Percentiles rank a stretch among this genome's conserved stretches.
Conservation (phyloP, 2,888 invertebrate genomes). For the Dione juno region DNA sequence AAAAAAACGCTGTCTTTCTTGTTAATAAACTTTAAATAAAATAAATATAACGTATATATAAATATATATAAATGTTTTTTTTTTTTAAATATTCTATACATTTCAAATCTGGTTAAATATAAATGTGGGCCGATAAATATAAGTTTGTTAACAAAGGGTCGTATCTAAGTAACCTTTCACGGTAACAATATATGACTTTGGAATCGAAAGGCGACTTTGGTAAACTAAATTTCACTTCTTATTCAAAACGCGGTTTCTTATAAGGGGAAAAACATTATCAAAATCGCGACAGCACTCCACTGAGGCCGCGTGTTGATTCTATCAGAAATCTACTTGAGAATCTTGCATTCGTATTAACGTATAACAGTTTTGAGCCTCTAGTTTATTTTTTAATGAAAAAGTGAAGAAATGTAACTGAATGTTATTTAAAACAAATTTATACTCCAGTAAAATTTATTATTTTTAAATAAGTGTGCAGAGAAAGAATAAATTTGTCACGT, state of each 20-base stretch:
- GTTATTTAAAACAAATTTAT: too few relatives aligned
- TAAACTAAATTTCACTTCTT: conserved; percentile 76
- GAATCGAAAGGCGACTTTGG: conserved; percentile 67
- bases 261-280: conserved; percentile 75
- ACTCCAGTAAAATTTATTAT: too few relatives aligned
- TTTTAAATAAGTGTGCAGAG: too few relatives aligned
- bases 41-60: too few relatives aligned
- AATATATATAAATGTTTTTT: too few relatives aligned
- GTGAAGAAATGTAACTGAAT: too few relatives aligned
- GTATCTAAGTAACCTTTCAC: conserved; percentile 63
- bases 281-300: conserved; percentile 71
- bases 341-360: conserved; percentile 50
- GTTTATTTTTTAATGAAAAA: too few relatives aligned
- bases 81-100: not conserved
- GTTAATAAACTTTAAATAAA: too few relatives aligned
- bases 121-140: conserved; percentile 42
- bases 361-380: too few relatives aligned
- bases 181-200: conserved; percentile 79
- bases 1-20: too few relatives aligned
- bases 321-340: conserved; percentile 76
- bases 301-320: conserved; percentile 75
- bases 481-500: too few relatives aligned
- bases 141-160: conserved; percentile 41
- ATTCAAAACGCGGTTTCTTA: conserved; percentile 68
- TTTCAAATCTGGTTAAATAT: conserved; percentile 26